A percentile compares a stretch with the other conserved stretches of the same genome.
Conservation (phyloP, 2,888 invertebrate species). For the Acleris laterana region DNA sequence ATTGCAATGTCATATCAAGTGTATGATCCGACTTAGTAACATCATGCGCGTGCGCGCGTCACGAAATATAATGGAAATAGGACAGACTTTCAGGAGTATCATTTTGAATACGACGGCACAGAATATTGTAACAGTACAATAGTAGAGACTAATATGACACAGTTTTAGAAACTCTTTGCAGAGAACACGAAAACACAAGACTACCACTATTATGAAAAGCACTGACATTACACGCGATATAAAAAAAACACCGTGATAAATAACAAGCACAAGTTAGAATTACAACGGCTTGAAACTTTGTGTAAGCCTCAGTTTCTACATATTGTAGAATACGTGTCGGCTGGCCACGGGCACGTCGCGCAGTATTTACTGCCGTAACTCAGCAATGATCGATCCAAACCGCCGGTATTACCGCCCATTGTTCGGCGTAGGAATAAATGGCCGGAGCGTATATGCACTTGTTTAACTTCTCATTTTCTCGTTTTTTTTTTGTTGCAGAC, state of each 20-base stretch:
- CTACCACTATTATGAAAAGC: not conserved
- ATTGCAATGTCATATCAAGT: constrained; percentile 13
- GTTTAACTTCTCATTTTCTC: constrained; percentile 61
- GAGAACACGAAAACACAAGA: no score
- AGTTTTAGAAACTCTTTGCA: no score
- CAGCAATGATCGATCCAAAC: constrained; percentile 72
- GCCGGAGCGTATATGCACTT: constrained; percentile 61
- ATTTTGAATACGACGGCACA: not conserved
- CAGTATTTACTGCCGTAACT: constrained; percentile 80
- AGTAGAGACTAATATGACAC: no score
- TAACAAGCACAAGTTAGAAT: not conserved
- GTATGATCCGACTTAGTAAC: constrained; percentile 22
- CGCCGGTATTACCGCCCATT: constrained; percentile 70
- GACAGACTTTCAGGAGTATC: not conserved
- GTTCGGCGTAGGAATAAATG: constrained; percentile 72
- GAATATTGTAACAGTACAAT: no score
- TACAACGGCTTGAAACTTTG: constrained; percentile 8
- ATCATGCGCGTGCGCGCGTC: not conserved
- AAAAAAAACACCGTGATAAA: not conserved
- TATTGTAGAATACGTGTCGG: constrained; percentile 51
- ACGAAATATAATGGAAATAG: constrained; percentile 3
- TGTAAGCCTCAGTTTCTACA: constrained; percentile 12
- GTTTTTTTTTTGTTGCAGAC: constrained; percentile 17
- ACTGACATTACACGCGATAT: no score
- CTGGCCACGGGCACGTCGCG: constrained; percentile 76